Evolutionary conservation across 2,797 vertebrate species (phyloP).

Genomic region (Halcyon smyrnensis): DNA sequence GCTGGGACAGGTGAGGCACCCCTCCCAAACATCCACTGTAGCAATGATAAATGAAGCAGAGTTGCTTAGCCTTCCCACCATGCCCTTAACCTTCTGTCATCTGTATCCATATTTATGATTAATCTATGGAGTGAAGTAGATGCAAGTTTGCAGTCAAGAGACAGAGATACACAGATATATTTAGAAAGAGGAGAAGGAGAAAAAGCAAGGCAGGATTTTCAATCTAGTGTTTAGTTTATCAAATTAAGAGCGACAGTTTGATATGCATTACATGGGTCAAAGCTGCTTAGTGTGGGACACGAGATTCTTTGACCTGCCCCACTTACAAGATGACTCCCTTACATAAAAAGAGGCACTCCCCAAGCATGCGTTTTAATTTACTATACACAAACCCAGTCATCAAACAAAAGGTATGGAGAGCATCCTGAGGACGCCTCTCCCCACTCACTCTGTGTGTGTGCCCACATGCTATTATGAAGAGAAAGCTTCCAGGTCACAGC

Average conservation of each 20-base stretch:
- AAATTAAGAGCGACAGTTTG: slow-evolving; percentile 25
- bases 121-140: slow-evolving; percentile 35
- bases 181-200: slow-evolving; percentile 52
- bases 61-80: neutral
- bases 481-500: neutral
- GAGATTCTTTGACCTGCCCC: slow-evolving; percentile 26
- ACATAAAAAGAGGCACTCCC: slow-evolving; percentile 26
- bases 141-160: slow-evolving; percentile 16
- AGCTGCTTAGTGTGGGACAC: slow-evolving; percentile 21
- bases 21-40: neutral
- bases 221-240: slow-evolving; percentile 49
- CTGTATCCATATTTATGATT: slow-evolving; percentile 67
- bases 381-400: neutral
- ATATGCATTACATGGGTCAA: slow-evolving; percentile 50
- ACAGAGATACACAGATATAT: slow-evolving; percentile 43
- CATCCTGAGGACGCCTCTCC: neutral
- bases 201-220: slow-evolving; percentile 41
- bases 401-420: slow-evolving; percentile 18
- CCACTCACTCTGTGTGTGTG: neutral
- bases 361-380: slow-evolving; percentile 49
- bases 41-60: slow-evolving; percentile 22
- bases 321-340: slow-evolving; percentile 34
- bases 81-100: slow-evolving; percentile 55
- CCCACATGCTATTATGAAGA: neutral
- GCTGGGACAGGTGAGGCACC: slow-evolving; percentile 12